Evolutionary conservation across 2,797 vertebrate species (phyloP).

Genomic region (Fringilla coelebs): DNA sequence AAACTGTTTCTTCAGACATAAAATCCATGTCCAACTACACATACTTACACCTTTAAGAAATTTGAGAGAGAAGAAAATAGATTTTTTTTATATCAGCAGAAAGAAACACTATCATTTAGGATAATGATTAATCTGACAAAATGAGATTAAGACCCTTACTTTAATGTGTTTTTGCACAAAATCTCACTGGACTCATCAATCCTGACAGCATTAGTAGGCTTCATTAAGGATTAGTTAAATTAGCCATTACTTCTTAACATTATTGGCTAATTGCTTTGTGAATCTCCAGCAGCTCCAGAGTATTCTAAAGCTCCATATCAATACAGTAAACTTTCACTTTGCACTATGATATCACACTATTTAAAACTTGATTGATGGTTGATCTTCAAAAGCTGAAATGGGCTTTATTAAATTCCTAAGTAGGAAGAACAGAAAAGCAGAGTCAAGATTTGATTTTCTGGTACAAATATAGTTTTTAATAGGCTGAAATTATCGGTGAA

Average conservation of each 20-base stretch:
- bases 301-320: slow-evolving; percentile 53
- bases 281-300: slow-evolving; percentile 66
- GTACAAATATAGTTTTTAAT: background rate
- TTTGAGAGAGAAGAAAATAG: background rate
- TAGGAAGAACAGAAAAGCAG: background rate
- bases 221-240: slow-evolving; percentile 78
- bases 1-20: background rate
- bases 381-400: background rate
- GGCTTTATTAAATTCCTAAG: background rate
- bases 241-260: slow-evolving; percentile 74
- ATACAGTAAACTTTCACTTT: slow-evolving; percentile 36
- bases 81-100: background rate
- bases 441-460: background rate
- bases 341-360: background rate
- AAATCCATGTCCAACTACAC: background rate
- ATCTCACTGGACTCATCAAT: slow-evolving; percentile 67
- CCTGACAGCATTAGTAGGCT: slow-evolving; percentile 67
- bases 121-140: slow-evolving; percentile 56
- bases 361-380: slow-evolving; percentile 25
- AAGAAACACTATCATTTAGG: background rate
- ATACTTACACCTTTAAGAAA: background rate
- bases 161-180: slow-evolving; percentile 63
- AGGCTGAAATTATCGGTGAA: background rate
- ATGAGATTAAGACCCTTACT: slow-evolving; percentile 46
- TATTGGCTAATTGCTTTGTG: slow-evolving; percentile 76